phyloP scores from a whole-genome alignment of 35 echinoderm and acorn worm genomes.

The Apostichopus californicus region DNA sequence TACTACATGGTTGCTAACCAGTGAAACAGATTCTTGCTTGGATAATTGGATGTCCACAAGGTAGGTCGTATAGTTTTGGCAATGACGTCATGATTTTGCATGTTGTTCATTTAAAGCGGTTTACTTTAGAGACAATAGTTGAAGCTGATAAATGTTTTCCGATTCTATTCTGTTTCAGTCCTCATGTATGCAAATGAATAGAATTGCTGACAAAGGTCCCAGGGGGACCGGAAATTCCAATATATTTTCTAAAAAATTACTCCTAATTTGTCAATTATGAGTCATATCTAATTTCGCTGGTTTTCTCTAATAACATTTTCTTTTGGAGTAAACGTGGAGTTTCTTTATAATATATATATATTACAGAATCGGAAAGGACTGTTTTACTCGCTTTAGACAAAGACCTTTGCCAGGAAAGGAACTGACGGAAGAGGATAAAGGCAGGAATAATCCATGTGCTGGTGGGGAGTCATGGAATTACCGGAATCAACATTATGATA shows the following conservation, averaged over 20 bases:
- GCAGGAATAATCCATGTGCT: background rate
- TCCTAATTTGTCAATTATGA: too few relatives aligned
- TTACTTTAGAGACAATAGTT: background rate
- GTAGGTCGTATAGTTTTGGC: background rate
- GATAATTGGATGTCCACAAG: slow-evolving; percentile 11
- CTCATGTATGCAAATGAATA: background rate
- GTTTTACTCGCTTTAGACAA: slow-evolving; percentile 8
- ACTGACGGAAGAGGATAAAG: background rate
- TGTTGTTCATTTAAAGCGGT: background rate
- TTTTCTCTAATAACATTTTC: too few relatives aligned
- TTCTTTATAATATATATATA: background rate
- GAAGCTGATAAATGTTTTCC: background rate
- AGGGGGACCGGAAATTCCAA: too few relatives aligned
- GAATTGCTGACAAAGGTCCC: too few relatives aligned
- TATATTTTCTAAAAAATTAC: background rate
- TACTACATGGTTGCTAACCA: background rate
- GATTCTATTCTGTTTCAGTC: background rate
- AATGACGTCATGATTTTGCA: background rate
- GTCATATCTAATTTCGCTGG: too few relatives aligned
- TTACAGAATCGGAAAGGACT: slow-evolving; percentile 13
- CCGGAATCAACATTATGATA: background rate
- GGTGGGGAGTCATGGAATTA: background rate
- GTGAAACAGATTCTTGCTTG: background rate
- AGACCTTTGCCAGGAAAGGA: background rate
- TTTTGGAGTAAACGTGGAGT: background rate